Evolutionary conservation across 2,113 vertebrate genomes (phyloP).

Genomic region (Vulpes ferrilata): DNA sequence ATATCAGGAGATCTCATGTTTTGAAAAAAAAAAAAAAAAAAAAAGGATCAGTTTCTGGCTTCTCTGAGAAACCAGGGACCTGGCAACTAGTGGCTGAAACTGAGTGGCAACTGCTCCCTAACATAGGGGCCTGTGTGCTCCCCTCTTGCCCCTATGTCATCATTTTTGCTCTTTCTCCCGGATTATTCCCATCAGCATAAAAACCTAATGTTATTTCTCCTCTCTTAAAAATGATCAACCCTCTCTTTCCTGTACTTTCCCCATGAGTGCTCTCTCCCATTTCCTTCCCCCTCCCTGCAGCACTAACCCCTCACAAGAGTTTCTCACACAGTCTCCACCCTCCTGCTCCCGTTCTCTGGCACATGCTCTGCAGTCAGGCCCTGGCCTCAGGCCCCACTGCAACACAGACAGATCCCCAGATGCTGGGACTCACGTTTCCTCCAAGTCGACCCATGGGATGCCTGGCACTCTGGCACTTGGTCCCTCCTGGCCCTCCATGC

Average conservation of each 20-base stretch:
- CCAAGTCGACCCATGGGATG: background rate
- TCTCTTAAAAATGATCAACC: background rate
- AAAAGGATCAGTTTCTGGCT: background rate
- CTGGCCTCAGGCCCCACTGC: background rate
- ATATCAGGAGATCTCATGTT: constrained; percentile 37
- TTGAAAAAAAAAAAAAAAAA: background rate
- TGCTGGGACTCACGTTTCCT: background rate
- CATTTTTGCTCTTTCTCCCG: background rate
- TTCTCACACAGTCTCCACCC: background rate
- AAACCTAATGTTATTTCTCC: background rate
- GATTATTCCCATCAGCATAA: background rate
- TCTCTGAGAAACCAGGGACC: constrained; percentile 7
- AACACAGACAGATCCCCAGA: background rate
- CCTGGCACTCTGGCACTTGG: background rate
- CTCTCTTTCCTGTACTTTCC: background rate
- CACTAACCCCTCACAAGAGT: background rate
- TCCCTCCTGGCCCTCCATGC: background rate
- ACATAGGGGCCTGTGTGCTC: background rate
- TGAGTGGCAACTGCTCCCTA: background rate
- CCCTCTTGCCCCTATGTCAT: background rate
- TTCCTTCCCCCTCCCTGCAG: background rate
- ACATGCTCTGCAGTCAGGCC: background rate
- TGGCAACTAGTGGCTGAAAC: background rate
- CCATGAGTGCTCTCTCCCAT: background rate
- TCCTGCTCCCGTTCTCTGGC: background rate